Evolutionary conservation across 2,888 invertebrate species (phyloP).

Genomic region (Artemia sinica): DNA sequence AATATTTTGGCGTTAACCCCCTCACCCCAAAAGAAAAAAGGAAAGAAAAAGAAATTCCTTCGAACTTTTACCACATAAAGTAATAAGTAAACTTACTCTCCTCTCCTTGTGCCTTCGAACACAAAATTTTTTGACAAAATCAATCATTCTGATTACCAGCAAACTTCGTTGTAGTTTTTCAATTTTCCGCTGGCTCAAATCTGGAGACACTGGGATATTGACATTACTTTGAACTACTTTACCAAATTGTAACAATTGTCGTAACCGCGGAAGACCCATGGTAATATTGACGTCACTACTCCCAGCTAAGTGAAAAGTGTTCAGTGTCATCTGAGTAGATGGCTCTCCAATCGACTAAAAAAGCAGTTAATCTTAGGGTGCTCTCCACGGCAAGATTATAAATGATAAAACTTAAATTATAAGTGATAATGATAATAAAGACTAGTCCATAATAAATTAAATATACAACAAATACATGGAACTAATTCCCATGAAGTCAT

Average conservation of each 20-base stretch:
- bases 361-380: background rate
- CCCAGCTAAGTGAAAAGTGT: conserved; percentile 99
- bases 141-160: background rate
- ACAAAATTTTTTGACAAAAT: background rate
- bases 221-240: background rate
- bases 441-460: too few species aligned
- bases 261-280: conserved; percentile 87
- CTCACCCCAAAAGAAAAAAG: too few species aligned
- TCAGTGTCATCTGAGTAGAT: conserved; percentile 98
- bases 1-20: too few species aligned
- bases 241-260: conserved; percentile 57
- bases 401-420: too few species aligned
- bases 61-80: background rate
- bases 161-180: background rate
- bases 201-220: background rate
- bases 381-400: too few species aligned
- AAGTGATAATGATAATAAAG: too few species aligned
- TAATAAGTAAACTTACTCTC: background rate
- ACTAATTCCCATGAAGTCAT: too few species aligned
- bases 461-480: too few species aligned
- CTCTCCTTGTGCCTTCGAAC: background rate
- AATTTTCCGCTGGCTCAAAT: background rate
- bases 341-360: conserved; percentile 82
- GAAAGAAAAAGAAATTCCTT: too few species aligned
- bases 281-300: conserved; percentile 99